Evolutionary conservation across 1,140 invertebrate genomes (phyloP).

Genomic region (Macrocentrus cingulum): DNA sequence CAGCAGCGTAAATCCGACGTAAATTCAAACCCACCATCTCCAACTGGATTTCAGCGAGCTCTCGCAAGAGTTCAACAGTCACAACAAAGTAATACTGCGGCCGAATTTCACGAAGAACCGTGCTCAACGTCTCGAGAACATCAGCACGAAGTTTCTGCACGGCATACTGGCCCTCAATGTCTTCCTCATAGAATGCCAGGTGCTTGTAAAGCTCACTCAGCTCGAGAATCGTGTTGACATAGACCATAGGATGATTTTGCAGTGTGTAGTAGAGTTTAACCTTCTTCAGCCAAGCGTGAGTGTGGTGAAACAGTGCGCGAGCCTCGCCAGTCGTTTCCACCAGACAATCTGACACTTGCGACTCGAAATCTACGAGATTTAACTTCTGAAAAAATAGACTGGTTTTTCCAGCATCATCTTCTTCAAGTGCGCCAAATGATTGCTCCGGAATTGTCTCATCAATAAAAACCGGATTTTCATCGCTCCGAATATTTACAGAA

Average conservation of each 20-base stretch:
- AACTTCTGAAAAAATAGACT: constrained; percentile 58
- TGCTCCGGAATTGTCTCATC: neutral
- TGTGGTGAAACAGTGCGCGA: constrained; percentile 64
- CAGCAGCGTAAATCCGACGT: constrained; percentile 34
- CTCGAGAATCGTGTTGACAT: constrained; percentile 70
- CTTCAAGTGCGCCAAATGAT: neutral
- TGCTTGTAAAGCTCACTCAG: constrained; percentile 69
- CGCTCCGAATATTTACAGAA: too few species aligned
- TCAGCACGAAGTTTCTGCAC: constrained; percentile 72
- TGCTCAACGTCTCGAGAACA: constrained; percentile 63
- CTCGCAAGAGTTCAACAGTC: constrained; percentile 46
- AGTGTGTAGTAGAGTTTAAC: constrained; percentile 70
- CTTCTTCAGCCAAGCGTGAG: constrained; percentile 67
- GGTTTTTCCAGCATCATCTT: neutral
- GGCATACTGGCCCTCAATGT: constrained; percentile 68
- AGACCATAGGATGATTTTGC: constrained; percentile 69
- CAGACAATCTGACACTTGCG: constrained; percentile 65
- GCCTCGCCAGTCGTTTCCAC: constrained; percentile 61
- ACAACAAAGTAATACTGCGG: constrained; percentile 50
- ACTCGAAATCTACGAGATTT: constrained; percentile 61
- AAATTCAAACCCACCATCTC: constrained; percentile 64
- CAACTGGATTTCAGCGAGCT: constrained; percentile 61
- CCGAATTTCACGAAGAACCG: constrained; percentile 47
- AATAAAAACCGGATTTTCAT: too few species aligned
- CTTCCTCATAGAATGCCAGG: constrained; percentile 69